Evolutionary conservation across 2,888 invertebrate species (phyloP), one percentile per base, ranked within the genome.

Genomic region (Barypeithes pellucidus): DNA sequence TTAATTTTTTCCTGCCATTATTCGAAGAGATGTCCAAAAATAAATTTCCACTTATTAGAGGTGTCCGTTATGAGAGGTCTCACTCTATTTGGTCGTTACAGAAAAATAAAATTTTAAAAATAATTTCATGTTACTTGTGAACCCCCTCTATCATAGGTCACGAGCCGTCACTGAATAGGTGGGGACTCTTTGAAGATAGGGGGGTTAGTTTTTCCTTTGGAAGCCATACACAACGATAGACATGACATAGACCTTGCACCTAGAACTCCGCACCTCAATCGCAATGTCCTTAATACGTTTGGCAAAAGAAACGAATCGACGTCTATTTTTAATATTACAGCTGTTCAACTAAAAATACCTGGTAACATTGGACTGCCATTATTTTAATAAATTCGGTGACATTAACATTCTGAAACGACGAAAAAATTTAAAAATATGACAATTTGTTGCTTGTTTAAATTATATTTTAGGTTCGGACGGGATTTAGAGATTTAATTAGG

Each of bases 321-420:
- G 20, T 52, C 65, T 65, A 65, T 65, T 65, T 65, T 65, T 52
- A 47, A 52, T 14, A 14, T 36, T 39, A 52, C 65, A 65, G 65
- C 65, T 65, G 65, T 65, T 50, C 16, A 4, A 20, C 65, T 65
- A 65, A 65, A 65, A 52, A 65, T 65, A 65, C 29, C 65, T 22
- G 52, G 36, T 50, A 63, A 63, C 50, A 63, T 63, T 63, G 63
- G 63, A 63, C 50, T 63, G 33, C 22, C 65, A 65, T 65, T 65
- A 65, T 65, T 65, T 52, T 65, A 65, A 36, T 65, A 52, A 65
- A 52, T 57, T 39, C 39, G 22, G 52, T 20, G 65, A 65, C 52
- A 65, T 39, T 39, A 36, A 65, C 52, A 65, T 36, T 33, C 22
- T 7, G 14, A 65, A 36, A 45, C 62, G 45, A 29, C 43, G 29